These are phyloP conservation scores for Catocala sponsa DNA, from an alignment of 2,888 invertebrate species.

Conservation along the genomic window DNA sequence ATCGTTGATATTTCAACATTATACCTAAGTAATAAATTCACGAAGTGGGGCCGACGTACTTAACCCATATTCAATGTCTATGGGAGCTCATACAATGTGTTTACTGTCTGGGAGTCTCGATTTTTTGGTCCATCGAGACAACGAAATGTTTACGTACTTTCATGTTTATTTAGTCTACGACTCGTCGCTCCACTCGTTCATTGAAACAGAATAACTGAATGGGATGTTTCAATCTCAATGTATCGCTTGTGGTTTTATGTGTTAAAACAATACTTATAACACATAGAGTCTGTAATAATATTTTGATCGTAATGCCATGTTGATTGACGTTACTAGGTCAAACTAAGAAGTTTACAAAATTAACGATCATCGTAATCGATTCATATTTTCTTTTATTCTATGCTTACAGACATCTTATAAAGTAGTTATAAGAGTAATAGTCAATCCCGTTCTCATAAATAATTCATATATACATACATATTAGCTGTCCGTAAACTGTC, in stretches of 20 bases:
- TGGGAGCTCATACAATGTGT: slow-evolving; percentile 33
- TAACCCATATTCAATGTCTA: slow-evolving; percentile 13
- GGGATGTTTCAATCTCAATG: slow-evolving; percentile 41
- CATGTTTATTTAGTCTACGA: slow-evolving; percentile 54
- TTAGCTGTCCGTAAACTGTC: no score
- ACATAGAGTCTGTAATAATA: no score
- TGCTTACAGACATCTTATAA: no score
- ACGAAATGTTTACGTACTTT: slow-evolving; percentile 45
- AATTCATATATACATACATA: no score
- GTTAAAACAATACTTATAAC: neutral
- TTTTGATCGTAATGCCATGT: no score
- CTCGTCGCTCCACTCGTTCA: slow-evolving; percentile 35
- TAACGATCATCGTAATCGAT: no score
- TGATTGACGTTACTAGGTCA: no score
- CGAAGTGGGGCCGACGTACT: neutral
- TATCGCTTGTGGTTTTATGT: slow-evolving; percentile 4
- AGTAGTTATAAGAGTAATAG: no score
- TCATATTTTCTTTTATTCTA: no score
- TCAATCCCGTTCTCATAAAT: no score
- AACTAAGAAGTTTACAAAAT: no score
- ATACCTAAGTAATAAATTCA: neutral
- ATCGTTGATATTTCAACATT: no score
- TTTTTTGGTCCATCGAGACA: slow-evolving; percentile 47
- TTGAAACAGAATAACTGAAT: slow-evolving; percentile 45
- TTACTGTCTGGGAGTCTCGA: slow-evolving; percentile 48